Conservation (phyloP, 2,888 invertebrate species). For the Abscondita cerata region DNA sequence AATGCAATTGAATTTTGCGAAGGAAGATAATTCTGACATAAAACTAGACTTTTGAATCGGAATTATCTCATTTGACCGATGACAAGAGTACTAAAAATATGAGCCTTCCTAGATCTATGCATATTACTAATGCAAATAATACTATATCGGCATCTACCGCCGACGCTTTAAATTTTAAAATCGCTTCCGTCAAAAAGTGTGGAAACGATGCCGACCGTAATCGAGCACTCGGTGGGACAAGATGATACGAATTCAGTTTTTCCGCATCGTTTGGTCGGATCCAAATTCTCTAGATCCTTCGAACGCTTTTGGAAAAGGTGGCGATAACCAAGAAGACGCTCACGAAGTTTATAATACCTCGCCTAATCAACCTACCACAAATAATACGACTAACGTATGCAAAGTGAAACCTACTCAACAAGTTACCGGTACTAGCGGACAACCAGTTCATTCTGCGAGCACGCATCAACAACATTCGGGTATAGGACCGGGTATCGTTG, state of each 20-base stretch:
- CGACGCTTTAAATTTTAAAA: conserved; percentile 87
- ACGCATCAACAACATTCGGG: conserved; percentile 58
- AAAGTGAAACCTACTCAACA: conserved; percentile 88
- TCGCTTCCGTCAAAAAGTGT: conserved; percentile 90
- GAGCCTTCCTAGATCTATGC: conserved; percentile 66
- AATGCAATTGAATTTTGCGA: conserved; percentile 75
- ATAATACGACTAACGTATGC: conserved; percentile 71
- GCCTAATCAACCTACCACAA: conserved; percentile 58
- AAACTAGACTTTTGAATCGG: conserved; percentile 92
- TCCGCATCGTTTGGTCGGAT: conserved; percentile 58
- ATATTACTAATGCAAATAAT: conserved; percentile 68
- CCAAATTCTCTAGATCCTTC: conserved; percentile 58
- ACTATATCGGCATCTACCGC: conserved; percentile 84
- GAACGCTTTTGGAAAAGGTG: conserved; percentile 53
- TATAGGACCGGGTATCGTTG: conserved; percentile 55
- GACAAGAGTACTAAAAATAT: conserved; percentile 68
- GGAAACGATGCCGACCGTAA: conserved; percentile 77
- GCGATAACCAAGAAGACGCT: conserved; percentile 58
- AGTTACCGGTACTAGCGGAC: conserved; percentile 62
- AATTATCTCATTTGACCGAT: conserved; percentile 76
- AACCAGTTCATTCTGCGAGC: conserved; percentile 49
- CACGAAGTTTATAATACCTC: conserved; percentile 65
- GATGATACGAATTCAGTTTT: conserved; percentile 55
- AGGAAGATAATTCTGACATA: conserved; percentile 85
- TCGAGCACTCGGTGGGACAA: conserved; percentile 62